These are phyloP conservation scores for Thripadectes ignobilis DNA, from an alignment of 2,797 vertebrate genomes.

Conservation along the genomic window DNA sequence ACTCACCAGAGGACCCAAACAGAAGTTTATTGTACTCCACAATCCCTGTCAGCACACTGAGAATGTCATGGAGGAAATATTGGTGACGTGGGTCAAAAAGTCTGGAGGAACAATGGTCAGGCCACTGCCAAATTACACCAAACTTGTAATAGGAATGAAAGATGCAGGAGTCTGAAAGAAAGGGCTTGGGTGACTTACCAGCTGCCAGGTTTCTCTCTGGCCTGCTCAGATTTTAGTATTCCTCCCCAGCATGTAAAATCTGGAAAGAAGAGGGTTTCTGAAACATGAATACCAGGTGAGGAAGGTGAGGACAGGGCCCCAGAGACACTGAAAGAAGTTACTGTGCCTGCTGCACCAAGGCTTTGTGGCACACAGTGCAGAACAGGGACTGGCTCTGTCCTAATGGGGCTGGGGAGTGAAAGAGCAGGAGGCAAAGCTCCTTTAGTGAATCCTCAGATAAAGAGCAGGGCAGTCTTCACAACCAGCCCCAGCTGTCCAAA, in stretches of 20 bases:
- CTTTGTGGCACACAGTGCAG: too few relatives aligned
- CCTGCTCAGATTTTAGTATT: neutral
- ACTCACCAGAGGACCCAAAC: neutral
- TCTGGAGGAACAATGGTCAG: neutral
- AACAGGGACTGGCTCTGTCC: too few relatives aligned
- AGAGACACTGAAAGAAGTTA: neutral
- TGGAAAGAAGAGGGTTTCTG: neutral
- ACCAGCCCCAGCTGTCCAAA: neutral
- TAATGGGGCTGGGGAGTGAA: neutral
- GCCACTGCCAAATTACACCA: neutral
- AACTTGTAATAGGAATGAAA: neutral
- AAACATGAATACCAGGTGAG: neutral
- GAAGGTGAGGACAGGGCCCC: neutral
- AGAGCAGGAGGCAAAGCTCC: neutral
- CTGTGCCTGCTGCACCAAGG: too few relatives aligned
- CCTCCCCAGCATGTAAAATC: neutral
- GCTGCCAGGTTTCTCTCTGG: neutral
- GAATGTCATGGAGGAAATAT: neutral
- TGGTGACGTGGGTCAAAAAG: neutral
- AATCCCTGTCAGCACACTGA: neutral
- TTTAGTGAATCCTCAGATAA: neutral
- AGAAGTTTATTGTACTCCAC: neutral
- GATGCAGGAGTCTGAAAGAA: neutral
- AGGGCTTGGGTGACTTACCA: neutral
- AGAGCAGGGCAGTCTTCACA: neutral